A percentile compares a stretch with the other conserved stretches of the same genome.
These are phyloP conservation scores for Apis mellifera DNA, from an alignment of 1,140 invertebrate species.

Conservation along the genomic window DNA sequence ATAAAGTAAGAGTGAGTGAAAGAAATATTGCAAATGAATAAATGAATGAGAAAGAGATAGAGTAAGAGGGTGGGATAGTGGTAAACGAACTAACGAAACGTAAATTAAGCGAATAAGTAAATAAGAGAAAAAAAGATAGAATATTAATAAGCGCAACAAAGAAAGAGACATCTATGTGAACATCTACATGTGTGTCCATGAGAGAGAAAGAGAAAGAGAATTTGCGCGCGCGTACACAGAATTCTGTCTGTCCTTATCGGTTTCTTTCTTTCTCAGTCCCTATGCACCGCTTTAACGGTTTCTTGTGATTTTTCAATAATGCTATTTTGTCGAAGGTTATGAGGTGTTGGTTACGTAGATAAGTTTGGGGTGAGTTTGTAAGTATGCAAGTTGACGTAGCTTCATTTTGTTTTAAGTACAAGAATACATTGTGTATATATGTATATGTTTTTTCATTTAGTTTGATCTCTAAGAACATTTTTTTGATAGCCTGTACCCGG, in stretches of 20 bases:
- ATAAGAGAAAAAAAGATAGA: conserved; percentile 3
- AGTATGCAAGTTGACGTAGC: conserved; percentile 6
- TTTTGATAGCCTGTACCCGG: conserved; percentile 30
- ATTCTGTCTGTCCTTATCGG: conserved; percentile 36
- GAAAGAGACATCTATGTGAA: background rate
- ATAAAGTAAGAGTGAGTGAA: conserved; percentile 7
- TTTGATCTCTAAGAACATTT: conserved; percentile 12
- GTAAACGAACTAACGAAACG: background rate
- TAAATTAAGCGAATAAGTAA: conserved; percentile 29
- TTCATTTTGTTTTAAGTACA: background rate
- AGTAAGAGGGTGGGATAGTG: background rate
- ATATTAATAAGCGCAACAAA: background rate
- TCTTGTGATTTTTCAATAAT: conserved; percentile 60
- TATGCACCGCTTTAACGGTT: conserved; percentile 63
- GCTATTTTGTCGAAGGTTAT: conserved; percentile 40
- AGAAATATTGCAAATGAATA: conserved; percentile 10
- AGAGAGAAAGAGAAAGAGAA: background rate
- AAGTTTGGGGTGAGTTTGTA: conserved; percentile 29
- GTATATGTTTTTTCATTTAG: conserved; percentile 17
- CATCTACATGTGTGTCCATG: background rate
- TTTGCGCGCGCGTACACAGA: conserved; percentile 41
- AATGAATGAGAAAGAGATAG: background rate
- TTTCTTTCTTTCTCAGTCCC: conserved; percentile 39
- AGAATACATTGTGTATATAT: background rate
- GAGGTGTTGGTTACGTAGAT: conserved; percentile 30